phyloP scores from a whole-genome alignment of 2,113 vertebrate genomes.

The Oostethus manadensis region DNA sequence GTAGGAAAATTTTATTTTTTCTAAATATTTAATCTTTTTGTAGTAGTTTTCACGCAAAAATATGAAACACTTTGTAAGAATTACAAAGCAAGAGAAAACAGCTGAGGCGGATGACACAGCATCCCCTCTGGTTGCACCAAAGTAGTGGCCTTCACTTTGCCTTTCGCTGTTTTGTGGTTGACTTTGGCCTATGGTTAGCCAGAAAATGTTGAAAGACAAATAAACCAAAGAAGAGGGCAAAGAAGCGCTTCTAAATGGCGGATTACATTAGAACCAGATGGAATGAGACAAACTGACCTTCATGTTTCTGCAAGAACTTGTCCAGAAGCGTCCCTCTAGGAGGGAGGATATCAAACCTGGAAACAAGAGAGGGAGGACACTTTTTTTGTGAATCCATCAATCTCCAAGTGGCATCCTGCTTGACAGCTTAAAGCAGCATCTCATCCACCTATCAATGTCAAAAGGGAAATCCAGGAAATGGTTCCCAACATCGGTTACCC shows the following conservation, averaged over 20 bases:
- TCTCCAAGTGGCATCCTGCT: constrained; percentile 29
- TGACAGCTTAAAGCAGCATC: constrained; percentile 24
- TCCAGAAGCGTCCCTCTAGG: constrained; percentile 33
- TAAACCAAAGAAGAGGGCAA: too few relatives aligned
- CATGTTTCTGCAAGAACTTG: constrained; percentile 22
- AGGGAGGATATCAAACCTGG: constrained; percentile 21
- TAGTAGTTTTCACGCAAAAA: too few relatives aligned
- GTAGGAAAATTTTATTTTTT: too few relatives aligned
- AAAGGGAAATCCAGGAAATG: constrained; percentile 51
- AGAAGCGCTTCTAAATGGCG: not conserved
- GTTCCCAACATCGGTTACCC: constrained; percentile 46
- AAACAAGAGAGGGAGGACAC: constrained; percentile 23
- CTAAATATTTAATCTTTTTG: too few relatives aligned
- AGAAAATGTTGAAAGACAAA: too few relatives aligned
- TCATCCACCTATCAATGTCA: constrained; percentile 70
- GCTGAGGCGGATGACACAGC: too few relatives aligned
- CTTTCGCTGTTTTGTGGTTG: too few relatives aligned
- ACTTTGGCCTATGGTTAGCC: too few relatives aligned
- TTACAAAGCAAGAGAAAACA: too few relatives aligned
- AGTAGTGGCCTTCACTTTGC: too few relatives aligned
- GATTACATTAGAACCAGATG: constrained; percentile 12
- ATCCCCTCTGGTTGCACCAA: too few relatives aligned
- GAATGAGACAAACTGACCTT: constrained; percentile 16
- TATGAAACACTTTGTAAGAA: too few relatives aligned
- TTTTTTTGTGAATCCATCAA: constrained; percentile 30